These are phyloP conservation scores for Scaptomyza cyrtandrae DNA, from an alignment of 2,888 invertebrate species.

Conservation along the genomic window DNA sequence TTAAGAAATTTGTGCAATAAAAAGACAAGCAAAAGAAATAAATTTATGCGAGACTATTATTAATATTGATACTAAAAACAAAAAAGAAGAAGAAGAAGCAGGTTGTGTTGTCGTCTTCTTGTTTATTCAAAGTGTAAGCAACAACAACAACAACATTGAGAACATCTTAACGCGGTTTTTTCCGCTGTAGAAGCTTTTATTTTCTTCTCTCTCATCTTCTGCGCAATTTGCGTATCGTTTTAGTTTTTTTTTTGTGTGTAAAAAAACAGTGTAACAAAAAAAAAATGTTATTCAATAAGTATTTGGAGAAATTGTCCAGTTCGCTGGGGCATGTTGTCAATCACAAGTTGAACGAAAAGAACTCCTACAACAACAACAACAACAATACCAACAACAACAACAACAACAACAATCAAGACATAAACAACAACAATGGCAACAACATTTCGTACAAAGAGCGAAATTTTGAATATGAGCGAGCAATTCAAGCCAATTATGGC, in stretches of 20 bases:
- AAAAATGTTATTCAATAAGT: slow-evolving; percentile 83
- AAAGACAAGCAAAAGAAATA: slow-evolving; percentile 33
- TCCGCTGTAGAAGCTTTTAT: slow-evolving; percentile 17
- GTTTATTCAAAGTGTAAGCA: slow-evolving; percentile 30
- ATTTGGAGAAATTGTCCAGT: slow-evolving; percentile 83
- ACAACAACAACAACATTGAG: slow-evolving; percentile 11
- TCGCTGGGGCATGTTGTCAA: slow-evolving; percentile 75
- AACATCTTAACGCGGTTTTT: slow-evolving; percentile 22
- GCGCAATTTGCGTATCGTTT: slow-evolving; percentile 1
- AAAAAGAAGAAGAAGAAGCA: background rate
- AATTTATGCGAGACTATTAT: slow-evolving; percentile 37
- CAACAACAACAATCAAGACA: slow-evolving; percentile 38
- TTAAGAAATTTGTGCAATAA: slow-evolving; percentile 78
- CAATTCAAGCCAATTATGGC: slow-evolving; percentile 79
- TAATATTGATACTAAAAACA: slow-evolving; percentile 37
- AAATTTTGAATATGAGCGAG: slow-evolving; percentile 80
- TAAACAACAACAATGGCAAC: slow-evolving; percentile 37
- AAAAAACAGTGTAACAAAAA: slow-evolving; percentile 19
- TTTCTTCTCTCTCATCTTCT: slow-evolving; percentile 9
- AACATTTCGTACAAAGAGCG: slow-evolving; percentile 56
- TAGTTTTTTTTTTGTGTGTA: slow-evolving; percentile 20
- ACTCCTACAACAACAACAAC: slow-evolving; percentile 64
- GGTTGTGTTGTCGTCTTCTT: background rate
- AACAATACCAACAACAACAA: slow-evolving; percentile 32
- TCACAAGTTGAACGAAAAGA: slow-evolving; percentile 72